These are phyloP conservation scores for Vespertilio murinus DNA, from an alignment of 2,797 vertebrate genomes.

Conservation along the genomic window DNA sequence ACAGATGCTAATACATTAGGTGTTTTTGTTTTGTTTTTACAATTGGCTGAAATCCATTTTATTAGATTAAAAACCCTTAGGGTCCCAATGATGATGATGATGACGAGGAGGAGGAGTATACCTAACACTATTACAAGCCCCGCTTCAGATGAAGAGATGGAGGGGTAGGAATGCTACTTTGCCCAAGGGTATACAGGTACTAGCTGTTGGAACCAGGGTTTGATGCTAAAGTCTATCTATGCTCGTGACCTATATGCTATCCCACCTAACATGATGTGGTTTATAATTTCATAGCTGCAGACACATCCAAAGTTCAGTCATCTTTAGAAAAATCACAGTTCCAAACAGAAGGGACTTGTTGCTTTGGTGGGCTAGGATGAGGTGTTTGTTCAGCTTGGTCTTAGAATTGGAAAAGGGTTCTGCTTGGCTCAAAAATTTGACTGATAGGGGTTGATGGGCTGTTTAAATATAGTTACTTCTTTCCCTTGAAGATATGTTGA, in stretches of 20 bases:
- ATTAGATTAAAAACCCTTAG: conserved; percentile 35
- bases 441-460: background rate
- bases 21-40: background rate
- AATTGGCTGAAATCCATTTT: conserved; percentile 14
- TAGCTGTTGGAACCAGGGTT: background rate
- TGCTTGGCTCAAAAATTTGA: background rate
- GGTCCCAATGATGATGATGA: background rate
- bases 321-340: conserved; percentile 34
- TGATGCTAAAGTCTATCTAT: background rate
- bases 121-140: background rate
- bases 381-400: background rate
- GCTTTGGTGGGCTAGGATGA: background rate
- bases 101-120: background rate
- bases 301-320: background rate
- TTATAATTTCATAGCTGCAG: background rate
- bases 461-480: conserved; percentile 11
- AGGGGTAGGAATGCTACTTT: background rate
- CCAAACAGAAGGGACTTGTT: background rate
- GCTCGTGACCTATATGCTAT: background rate
- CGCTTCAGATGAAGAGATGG: background rate
- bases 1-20: background rate
- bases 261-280: background rate
- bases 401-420: background rate
- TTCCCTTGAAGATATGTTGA: background rate
- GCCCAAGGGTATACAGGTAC: background rate